Evolutionary conservation across 2,797 vertebrate species (phyloP).

Genomic region (Naso thynnoides): DNA sequence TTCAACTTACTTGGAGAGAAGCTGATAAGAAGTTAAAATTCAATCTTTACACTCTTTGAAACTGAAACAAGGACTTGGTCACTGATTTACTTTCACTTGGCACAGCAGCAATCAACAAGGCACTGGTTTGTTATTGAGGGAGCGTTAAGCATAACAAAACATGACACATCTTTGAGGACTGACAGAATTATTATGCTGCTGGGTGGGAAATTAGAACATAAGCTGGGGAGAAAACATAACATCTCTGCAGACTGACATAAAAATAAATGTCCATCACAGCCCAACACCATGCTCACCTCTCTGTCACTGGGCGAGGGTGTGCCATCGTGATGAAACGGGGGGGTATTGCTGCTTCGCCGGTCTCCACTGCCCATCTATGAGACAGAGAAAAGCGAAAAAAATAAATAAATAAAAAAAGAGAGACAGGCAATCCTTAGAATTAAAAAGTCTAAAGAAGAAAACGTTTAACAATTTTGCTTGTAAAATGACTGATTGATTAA

Average conservation of each 20-base stretch:
- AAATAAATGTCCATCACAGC: conserved; percentile 13
- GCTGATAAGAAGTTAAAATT: not conserved
- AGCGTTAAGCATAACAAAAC: conserved; percentile 40
- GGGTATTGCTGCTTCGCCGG: conserved; percentile 81
- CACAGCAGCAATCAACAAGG: conserved; percentile 30
- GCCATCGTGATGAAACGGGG: conserved; percentile 85
- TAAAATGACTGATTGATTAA: too few relatives aligned
- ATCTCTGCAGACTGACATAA: conserved; percentile 34
- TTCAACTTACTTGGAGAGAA: not conserved
- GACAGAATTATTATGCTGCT: conserved; percentile 27
- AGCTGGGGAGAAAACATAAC: conserved; percentile 26
- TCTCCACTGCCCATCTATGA: conserved; percentile 84
- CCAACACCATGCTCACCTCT: conserved; percentile 87
- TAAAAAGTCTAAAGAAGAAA: too few relatives aligned
- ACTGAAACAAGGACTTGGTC: conserved; percentile 2
- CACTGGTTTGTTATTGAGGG: conserved; percentile 46
- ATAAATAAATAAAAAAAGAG: too few relatives aligned
- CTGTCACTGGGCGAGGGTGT: conserved; percentile 83
- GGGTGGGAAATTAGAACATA: conserved; percentile 23
- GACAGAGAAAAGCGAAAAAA: too few relatives aligned
- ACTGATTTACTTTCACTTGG: conserved; percentile 18
- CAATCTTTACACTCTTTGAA: not conserved
- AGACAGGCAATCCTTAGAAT: too few relatives aligned
- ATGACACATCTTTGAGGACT: conserved; percentile 25
- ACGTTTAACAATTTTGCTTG: too few relatives aligned